These are phyloP conservation scores for Umimayanthus kanabou DNA, from an alignment of 92 coral and sea anemone genomes.

Conservation along the genomic window DNA sequence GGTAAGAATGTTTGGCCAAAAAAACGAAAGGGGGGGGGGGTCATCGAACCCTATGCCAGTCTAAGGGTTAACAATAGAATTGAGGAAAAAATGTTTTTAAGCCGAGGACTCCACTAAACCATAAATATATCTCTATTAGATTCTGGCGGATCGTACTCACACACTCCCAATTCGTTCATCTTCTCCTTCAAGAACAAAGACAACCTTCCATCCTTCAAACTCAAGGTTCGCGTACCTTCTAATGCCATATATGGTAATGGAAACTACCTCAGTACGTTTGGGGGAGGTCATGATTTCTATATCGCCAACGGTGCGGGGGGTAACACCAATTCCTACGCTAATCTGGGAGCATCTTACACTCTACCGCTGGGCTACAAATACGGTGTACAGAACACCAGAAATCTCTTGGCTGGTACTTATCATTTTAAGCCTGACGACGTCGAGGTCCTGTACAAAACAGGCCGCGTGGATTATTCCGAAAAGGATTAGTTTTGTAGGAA, in stretches of 20 bases:
- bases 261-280: slow-evolving; percentile 26
- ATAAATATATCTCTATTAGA: slow-evolving; percentile 1
- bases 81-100: not conserved
- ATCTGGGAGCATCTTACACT: slow-evolving; percentile 31
- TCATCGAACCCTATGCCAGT: no score
- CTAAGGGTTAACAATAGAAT: no score
- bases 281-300: slow-evolving; percentile 39
- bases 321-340: slow-evolving; percentile 30
- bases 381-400: not conserved
- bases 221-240: not conserved
- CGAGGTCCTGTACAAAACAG: slow-evolving; percentile 33
- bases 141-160: slow-evolving; percentile 34
- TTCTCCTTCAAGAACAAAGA: slow-evolving; percentile 35
- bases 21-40: no score
- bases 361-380: slow-evolving; percentile 33
- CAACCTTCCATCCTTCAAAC: slow-evolving; percentile 13
- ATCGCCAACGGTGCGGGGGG: slow-evolving; percentile 19
- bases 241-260: slow-evolving; percentile 22
- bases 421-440: slow-evolving; percentile 35
- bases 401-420: slow-evolving; percentile 36
- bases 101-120: not conserved
- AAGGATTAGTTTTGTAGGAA: not conserved
- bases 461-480: not conserved
- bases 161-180: slow-evolving; percentile 25
- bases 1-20: no score